Evolutionary conservation across 2,797 vertebrate species (phyloP).

Genomic region (Darevskia nairensis): DNA sequence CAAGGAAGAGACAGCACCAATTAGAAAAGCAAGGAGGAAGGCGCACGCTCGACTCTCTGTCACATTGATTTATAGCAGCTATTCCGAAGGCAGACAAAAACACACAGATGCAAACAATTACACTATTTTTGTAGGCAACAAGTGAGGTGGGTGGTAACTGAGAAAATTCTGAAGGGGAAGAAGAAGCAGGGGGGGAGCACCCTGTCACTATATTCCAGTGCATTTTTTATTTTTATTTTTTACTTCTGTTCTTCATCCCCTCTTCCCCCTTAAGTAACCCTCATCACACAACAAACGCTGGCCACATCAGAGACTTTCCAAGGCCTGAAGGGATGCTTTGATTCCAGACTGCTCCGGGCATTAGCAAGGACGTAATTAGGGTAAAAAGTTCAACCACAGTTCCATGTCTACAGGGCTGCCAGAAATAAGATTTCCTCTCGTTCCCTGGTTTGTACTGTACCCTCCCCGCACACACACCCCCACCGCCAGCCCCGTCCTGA

Average conservation of each 20-base stretch:
- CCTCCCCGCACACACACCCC: conserved; percentile 62
- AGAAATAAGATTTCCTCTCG: conserved; percentile 89
- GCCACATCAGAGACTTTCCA: conserved; percentile 93
- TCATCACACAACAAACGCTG: conserved; percentile 88
- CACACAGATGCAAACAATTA: conserved; percentile 91
- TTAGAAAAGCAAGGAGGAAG: conserved; percentile 22
- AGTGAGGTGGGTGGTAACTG: conserved; percentile 89
- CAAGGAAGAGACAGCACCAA: conserved; percentile 59
- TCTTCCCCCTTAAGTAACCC: conserved; percentile 81
- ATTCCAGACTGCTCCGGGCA: conserved; percentile 93
- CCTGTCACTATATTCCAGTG: conserved; percentile 83
- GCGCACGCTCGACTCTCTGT: conserved; percentile 68
- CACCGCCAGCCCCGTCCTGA: not conserved
- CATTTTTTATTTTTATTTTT: not conserved
- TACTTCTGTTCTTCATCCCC: no score
- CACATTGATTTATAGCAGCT: conserved; percentile 86
- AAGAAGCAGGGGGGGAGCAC: conserved; percentile 47
- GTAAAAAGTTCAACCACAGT: conserved; percentile 97
- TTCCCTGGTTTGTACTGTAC: conserved; percentile 84
- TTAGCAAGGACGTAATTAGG: conserved; percentile 95
- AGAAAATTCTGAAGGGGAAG: conserved; percentile 75
- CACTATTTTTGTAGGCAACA: conserved; percentile 89
- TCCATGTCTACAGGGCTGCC: conserved; percentile 86
- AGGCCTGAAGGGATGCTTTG: conserved; percentile 89
- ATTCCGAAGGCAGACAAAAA: conserved; percentile 81